A percentile compares a stretch with the other conserved stretches of the same genome.
Conservation (phyloP, 2,888 invertebrate species). For the Deladenus siricidicola region DNA sequence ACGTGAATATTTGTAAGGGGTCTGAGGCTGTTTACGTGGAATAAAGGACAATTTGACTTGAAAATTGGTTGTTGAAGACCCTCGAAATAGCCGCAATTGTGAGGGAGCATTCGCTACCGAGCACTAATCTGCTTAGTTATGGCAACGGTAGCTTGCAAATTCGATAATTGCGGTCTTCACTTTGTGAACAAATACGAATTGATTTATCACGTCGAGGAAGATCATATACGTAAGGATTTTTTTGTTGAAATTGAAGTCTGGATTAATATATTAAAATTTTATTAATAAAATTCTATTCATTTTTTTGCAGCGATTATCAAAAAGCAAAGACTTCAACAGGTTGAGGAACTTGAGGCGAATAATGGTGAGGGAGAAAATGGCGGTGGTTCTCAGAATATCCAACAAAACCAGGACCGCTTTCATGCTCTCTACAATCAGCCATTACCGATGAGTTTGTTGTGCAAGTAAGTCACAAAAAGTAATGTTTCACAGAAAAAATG, state of each 20-base stretch:
- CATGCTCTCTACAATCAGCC: slow-evolving; percentile 7
- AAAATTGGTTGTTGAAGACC: too few relatives aligned
- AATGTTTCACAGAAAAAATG: neutral
- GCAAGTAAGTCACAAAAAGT: slow-evolving; percentile 1
- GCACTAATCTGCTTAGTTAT: too few relatives aligned
- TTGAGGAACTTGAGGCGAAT: neutral
- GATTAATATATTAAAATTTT: neutral
- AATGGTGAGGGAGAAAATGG: neutral
- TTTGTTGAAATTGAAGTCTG: neutral
- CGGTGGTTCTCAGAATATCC: neutral
- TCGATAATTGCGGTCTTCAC: slow-evolving; percentile 1
- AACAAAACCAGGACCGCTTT: neutral
- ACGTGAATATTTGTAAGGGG: too few relatives aligned
- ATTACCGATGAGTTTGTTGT: slow-evolving; percentile 10
- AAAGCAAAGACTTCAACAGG: slow-evolving; percentile 1
- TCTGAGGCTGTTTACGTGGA: too few relatives aligned
- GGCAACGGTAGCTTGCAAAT: too few relatives aligned
- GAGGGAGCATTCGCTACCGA: too few relatives aligned
- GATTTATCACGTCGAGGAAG: slow-evolving; percentile 2
- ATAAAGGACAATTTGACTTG: too few relatives aligned
- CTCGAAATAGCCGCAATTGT: too few relatives aligned
- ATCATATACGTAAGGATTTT: neutral
- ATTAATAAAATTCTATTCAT: neutral
- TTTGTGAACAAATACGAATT: slow-evolving; percentile 2
- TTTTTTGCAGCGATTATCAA: neutral